phyloP scores from a whole-genome alignment of 2,797 vertebrate genomes.

The Phylloscopus collybita region DNA sequence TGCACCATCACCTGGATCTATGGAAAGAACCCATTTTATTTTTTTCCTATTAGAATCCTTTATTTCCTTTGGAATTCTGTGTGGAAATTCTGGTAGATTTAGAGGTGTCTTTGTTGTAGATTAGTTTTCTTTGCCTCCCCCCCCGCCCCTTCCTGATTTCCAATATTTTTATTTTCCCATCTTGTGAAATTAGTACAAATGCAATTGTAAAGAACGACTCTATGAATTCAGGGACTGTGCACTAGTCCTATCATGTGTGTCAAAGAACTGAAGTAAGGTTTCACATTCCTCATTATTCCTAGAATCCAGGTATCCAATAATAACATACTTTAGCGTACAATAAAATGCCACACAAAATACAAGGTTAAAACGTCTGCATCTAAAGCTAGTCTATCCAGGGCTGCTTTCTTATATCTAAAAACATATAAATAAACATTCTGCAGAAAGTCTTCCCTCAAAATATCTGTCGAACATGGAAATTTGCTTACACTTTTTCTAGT shows the following conservation, averaged over 20 bases:
- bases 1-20: fast-evolving
- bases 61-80: not conserved
- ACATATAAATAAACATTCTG: fast-evolving
- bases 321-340: not conserved
- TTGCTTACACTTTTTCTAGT: not conserved
- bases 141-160: not conserved
- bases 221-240: not conserved
- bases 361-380: not conserved
- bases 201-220: not conserved
- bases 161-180: not conserved
- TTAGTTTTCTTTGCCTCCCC: not conserved
- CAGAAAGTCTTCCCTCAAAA: not conserved
- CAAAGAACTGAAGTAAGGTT: not conserved
- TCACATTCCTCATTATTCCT: not conserved
- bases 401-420: not conserved
- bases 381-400: not conserved
- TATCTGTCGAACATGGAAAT: fast-evolving
- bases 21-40: fast-evolving
- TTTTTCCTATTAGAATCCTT: not conserved
- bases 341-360: not conserved
- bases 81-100: not conserved
- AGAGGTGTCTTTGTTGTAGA: not conserved
- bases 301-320: not conserved
- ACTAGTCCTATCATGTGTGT: fast-evolving
- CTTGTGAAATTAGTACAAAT: not conserved